Percentiles rank a stretch among this genome's conserved stretches.
Evolutionary conservation across 1,140 invertebrate genomes (phyloP).

Genomic region (Sycobia sp.): DNA sequence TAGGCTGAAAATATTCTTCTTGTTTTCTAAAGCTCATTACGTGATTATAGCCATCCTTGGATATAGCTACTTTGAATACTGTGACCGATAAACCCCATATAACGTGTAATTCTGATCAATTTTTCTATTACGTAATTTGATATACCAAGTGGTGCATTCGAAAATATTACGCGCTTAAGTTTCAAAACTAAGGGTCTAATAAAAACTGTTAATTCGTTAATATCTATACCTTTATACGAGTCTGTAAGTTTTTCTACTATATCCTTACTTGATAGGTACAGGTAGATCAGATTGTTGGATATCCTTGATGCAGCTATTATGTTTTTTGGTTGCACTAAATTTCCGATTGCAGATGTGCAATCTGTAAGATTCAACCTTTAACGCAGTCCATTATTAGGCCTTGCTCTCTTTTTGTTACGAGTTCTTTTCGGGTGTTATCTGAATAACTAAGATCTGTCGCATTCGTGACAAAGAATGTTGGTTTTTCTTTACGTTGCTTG

Average conservation of each 20-base stretch:
- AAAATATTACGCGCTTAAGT: constrained; percentile 6
- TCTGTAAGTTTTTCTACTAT: not conserved
- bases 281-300: not conserved
- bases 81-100: not conserved
- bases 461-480: too few relatives aligned
- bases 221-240: not conserved
- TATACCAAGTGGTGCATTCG: not conserved
- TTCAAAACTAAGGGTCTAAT: constrained; percentile 5
- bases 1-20: not conserved
- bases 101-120: not conserved
- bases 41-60: not conserved
- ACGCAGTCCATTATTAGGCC: not conserved
- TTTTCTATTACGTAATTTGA: constrained; percentile 11
- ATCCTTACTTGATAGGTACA: not conserved
- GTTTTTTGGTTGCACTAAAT: not conserved
- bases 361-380: not conserved
- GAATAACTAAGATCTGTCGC: too few relatives aligned
- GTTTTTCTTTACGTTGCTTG: too few relatives aligned
- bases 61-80: not conserved
- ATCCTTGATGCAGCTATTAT: not conserved
- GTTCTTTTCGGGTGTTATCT: too few relatives aligned
- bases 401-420: too few relatives aligned
- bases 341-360: not conserved
- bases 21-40: constrained; percentile 1
- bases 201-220: not conserved